Evolutionary conservation across 2,113 vertebrate species (phyloP), one percentile per base, ranked within the genome.

Genomic region (Mystacornis crossleyi): DNA sequence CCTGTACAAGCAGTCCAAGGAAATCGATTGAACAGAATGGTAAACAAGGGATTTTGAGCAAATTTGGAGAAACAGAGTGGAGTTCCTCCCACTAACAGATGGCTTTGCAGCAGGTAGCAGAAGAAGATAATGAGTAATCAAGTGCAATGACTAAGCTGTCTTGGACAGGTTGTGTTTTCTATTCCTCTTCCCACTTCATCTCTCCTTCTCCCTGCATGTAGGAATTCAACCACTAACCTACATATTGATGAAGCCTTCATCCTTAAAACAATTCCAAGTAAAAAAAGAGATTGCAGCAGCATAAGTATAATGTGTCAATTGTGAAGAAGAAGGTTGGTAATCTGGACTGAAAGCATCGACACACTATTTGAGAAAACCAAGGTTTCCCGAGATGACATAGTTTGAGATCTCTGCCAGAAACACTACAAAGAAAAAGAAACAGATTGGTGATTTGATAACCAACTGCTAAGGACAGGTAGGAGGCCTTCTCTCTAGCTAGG

Each of bases 71-170:
- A 89, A 62, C 19, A 55, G 47, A 62, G 70, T 40, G 71, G 74
- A 92, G 47, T 74, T 96, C 54, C 64, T 94, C 92, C 47, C 61
- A 78, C 43, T 74, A 83, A 93, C 96, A 97, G 95, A 95, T 97
- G 96, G 95, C 42, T 78, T 92, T 97, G 55, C 94, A 96, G 95
- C 95, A 97, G 96, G 95, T 95, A 97, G 85, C 94, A 96, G 89
- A 78, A 86, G 74, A 97, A 86, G 80, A 83, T 90, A 95, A 93
- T 96, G 94, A 95, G 86, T 97, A 97, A 96, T 95, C 71, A 73
- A 95, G 60, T 92, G 60, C 80, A 95, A 73, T 96, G 96, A 97
- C 90, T 96, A 93, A 95, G 82, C 92, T 96, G 81, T 74, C 82
- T 92, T 83, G 94, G 92, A 95, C 88, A 94, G 82, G 91, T 70